phyloP scores from a whole-genome alignment of 2,113 vertebrate genomes.

The Gila orcuttii region DNA sequence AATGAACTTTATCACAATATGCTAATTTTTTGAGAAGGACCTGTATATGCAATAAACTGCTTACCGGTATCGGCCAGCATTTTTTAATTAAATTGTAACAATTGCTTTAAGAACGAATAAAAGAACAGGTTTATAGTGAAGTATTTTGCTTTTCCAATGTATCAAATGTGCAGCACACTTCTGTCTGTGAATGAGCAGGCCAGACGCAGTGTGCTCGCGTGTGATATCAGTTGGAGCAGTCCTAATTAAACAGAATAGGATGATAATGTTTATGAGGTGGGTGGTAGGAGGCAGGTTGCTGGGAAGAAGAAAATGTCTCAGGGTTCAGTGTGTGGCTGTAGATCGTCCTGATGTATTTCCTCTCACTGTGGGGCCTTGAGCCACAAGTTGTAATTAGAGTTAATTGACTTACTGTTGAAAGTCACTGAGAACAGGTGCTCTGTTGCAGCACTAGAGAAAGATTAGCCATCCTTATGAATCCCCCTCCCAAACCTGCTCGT shows the following conservation, averaged over 20 bases:
- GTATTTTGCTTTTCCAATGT: neutral
- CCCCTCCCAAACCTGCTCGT: neutral
- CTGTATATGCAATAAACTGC: neutral
- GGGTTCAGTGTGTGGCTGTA: slow-evolving; percentile 16
- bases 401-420: slow-evolving; percentile 52
- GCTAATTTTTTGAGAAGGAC: too few species aligned
- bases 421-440: slow-evolving; percentile 17
- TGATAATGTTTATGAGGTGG: slow-evolving; percentile 24
- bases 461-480: slow-evolving; percentile 21
- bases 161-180: neutral
- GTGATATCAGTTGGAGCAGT: slow-evolving; percentile 37
- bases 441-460: neutral
- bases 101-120: neutral
- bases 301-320: slow-evolving; percentile 24
- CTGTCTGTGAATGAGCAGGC: neutral
- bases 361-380: neutral
- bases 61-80: neutral
- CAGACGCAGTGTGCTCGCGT: neutral
- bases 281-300: slow-evolving; percentile 9
- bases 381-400: slow-evolving; percentile 43
- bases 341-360: neutral
- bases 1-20: too few species aligned
- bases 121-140: neutral
- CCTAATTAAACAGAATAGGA: slow-evolving; percentile 50
- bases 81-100: neutral